A percentile compares a stretch with the other conserved stretches of the same genome.
Evolutionary conservation across 1,140 invertebrate genomes (phyloP).

Genomic region (Eurosta solidaginis): DNA sequence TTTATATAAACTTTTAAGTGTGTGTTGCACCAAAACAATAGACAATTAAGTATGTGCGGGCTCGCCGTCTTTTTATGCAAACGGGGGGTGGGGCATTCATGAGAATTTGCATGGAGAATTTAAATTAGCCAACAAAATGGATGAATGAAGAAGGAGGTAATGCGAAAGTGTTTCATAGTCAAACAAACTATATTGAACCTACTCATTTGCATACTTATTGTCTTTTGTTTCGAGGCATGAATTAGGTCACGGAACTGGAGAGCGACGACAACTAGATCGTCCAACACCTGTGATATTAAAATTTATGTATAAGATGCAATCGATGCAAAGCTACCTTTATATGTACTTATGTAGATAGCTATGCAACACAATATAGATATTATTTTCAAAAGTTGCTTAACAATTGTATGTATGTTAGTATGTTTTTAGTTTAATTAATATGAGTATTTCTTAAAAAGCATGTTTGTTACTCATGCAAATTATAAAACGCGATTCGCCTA

Average conservation of each 20-base stretch:
- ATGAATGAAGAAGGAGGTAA: not conserved
- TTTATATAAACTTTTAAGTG: too few relatives aligned
- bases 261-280: not conserved
- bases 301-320: not conserved
- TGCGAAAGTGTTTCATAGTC: not conserved
- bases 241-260: not conserved
- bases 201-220: too few relatives aligned
- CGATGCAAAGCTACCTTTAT: not conserved
- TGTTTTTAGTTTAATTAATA: not conserved
- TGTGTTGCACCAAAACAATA: conserved; percentile 21
- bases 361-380: too few relatives aligned
- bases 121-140: not conserved
- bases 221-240: too few relatives aligned
- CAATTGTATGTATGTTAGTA: not conserved
- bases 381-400: not conserved
- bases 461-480: conserved; percentile 8
- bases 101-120: conserved; percentile 10
- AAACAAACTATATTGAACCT: too few relatives aligned
- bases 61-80: too few relatives aligned
- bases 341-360: too few relatives aligned
- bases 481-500: not conserved
- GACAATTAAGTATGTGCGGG: not conserved
- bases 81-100: not conserved
- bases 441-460: not conserved
- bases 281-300: not conserved